phyloP scores from a whole-genome alignment of 2,113 vertebrate species.

The Grammomys dolichurus region DNA sequence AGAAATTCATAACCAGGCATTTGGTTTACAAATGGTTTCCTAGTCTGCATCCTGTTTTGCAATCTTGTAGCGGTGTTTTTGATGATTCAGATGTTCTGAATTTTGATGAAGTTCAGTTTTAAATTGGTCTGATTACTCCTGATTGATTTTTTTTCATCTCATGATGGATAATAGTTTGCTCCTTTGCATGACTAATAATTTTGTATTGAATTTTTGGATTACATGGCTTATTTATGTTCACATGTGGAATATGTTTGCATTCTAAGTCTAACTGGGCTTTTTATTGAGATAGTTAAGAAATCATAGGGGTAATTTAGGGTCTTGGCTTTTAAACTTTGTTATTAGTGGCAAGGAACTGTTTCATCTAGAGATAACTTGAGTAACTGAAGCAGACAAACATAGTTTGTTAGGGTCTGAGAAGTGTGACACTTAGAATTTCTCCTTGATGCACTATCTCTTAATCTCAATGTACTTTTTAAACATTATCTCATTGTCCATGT shows the following conservation, averaged over 20 bases:
- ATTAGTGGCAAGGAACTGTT: not conserved
- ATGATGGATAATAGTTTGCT: not conserved
- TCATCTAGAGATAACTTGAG: not conserved
- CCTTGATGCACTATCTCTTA: not conserved
- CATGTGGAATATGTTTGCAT: not conserved
- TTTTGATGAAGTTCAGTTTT: not conserved
- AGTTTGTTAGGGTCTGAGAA: not conserved
- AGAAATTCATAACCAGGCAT: not conserved
- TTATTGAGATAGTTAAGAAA: not conserved
- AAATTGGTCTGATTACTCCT: not conserved
- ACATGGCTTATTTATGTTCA: not conserved
- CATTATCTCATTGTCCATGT: not conserved
- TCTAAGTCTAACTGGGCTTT: not conserved
- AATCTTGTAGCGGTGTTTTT: not conserved
- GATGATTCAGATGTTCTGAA: slow-evolving; percentile 24
- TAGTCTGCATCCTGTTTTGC: not conserved
- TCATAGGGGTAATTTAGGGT: not conserved
- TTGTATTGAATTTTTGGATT: not conserved
- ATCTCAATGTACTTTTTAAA: not conserved
- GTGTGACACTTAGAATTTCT: not conserved
- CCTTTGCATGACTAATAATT: not conserved
- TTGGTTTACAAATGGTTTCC: not conserved
- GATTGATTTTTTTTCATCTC: not conserved
- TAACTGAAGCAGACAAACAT: not conserved
- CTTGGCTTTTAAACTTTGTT: not conserved